Base-by-base conservation (phyloP, 2,113 vertebrate genomes). In the Triplophysa rosa region DNA sequence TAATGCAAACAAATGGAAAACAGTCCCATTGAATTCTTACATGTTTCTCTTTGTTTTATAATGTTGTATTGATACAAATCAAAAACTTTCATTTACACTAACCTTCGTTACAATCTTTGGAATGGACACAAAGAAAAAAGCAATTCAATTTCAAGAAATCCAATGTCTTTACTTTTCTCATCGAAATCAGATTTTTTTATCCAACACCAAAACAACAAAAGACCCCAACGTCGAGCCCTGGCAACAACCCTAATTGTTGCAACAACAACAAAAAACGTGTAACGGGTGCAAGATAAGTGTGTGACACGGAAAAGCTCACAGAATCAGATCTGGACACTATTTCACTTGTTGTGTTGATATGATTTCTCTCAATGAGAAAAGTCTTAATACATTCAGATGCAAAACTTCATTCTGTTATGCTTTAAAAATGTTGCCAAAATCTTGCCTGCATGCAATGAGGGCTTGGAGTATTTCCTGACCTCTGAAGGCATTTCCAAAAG, bases 391-490 rank as follows among this genome's bases (percentile, higher is more conserved):
- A 12, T 12, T 66, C 8, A 66, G 11, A 66, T 11, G 17, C 33
- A 19, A 19, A 10, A 4, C 19, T 14, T 2, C 37, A 19, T 9
- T 64, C 26, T 64, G 9, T 33, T 63, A 63, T 16, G 42, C 61
- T 17, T 17, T 33, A 16, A 40, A 40, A 40, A 40, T 40, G 2
- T 40, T 40, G 37, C 37, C 42, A 45, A 45, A 58, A 4, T 54
- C 49, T 58, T 58, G 54, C n/a, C 70, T 63, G 21, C 21, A 19
- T 40, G 19, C 33, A 62, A 3, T 47, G 23, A 74, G 47, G 45
- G 21, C 68, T 56, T 67, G 6, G 40, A 23, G 40, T 9, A 67
- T 67, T 47, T 71, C 68, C 72, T 63, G 72, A 74, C 10, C 58
- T 63, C 21, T 7, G 24, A 70, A 63, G 21, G 23, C 58, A 47